These are phyloP conservation scores for Diogma glabrata DNA, from an alignment of 2,888 invertebrate genomes.

Conservation along the genomic window DNA sequence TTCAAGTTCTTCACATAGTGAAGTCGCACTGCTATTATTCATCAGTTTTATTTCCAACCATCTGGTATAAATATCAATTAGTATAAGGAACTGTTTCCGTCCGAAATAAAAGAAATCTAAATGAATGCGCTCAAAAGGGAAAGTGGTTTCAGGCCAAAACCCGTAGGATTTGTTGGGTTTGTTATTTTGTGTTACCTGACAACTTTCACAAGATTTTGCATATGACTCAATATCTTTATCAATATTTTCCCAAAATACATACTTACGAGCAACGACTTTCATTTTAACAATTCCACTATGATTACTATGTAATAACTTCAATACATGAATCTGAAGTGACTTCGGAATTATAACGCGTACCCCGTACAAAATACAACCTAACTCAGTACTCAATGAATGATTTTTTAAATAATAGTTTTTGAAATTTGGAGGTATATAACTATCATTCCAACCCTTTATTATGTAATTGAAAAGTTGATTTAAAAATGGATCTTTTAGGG, in stretches of 20 bases:
- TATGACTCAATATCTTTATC: constrained; percentile 7
- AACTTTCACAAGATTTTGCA: neutral
- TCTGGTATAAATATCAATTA: constrained; percentile 13
- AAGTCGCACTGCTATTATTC: constrained; percentile 10
- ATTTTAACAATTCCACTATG: constrained; percentile 8
- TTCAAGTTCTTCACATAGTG: too few species aligned
- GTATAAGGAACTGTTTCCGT: constrained; percentile 5
- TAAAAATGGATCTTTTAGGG: too few species aligned
- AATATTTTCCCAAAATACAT: constrained; percentile 2
- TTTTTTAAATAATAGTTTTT: neutral
- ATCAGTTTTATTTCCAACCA: constrained; percentile 11
- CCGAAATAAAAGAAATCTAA: constrained; percentile 13
- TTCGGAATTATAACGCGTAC: neutral
- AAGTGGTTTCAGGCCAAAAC: too few species aligned
- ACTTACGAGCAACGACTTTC: constrained; percentile 3
- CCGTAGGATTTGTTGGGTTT: neutral
- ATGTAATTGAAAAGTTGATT: too few species aligned
- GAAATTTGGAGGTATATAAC: neutral
- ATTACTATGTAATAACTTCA: neutral
- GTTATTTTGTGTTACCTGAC: neutral
- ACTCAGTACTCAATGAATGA: neutral
- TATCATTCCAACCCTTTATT: neutral
- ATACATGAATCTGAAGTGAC: neutral
- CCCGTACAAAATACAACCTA: neutral
- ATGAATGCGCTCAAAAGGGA: constrained; percentile 12